phyloP scores from a whole-genome alignment of 1,140 invertebrate species.

The Pygmarrhopalites habei region DNA sequence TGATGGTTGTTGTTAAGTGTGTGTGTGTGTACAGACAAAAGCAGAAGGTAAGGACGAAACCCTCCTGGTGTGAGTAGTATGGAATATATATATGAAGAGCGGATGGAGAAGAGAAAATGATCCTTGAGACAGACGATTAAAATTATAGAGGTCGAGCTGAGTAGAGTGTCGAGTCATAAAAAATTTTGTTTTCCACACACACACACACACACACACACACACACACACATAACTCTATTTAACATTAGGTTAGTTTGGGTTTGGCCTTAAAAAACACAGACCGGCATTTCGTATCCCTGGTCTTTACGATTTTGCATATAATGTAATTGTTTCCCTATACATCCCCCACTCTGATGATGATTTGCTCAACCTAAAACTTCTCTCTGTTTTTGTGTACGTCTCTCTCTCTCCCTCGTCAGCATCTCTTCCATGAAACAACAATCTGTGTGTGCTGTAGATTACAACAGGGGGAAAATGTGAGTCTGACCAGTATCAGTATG shows the following conservation, averaged over 20 bases:
- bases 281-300: slow-evolving; percentile 7
- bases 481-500: too few relatives aligned
- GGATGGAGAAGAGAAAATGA: slow-evolving; percentile 20
- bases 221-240: too few relatives aligned
- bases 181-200: slow-evolving; percentile 16
- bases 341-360: too few relatives aligned
- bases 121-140: slow-evolving; percentile 27
- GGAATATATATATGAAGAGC: slow-evolving; percentile 8
- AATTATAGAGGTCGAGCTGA: slow-evolving; percentile 16
- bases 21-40: background rate
- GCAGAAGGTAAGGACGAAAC: background rate
- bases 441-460: too few relatives aligned
- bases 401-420: too few relatives aligned
- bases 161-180: background rate
- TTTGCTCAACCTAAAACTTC: too few relatives aligned
- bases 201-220: too few relatives aligned
- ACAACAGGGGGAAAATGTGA: too few relatives aligned
- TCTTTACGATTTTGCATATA: slow-evolving; percentile 7
- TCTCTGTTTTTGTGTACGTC: too few relatives aligned
- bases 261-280: slow-evolving; percentile 10
- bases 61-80: slow-evolving; percentile 11
- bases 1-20: too few relatives aligned
- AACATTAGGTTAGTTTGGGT: background rate
- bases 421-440: too few relatives aligned
- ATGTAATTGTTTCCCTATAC: background rate